Conservation (phyloP, 2,113 vertebrate genomes). For the Beaufortia kweichowensis region DNA sequence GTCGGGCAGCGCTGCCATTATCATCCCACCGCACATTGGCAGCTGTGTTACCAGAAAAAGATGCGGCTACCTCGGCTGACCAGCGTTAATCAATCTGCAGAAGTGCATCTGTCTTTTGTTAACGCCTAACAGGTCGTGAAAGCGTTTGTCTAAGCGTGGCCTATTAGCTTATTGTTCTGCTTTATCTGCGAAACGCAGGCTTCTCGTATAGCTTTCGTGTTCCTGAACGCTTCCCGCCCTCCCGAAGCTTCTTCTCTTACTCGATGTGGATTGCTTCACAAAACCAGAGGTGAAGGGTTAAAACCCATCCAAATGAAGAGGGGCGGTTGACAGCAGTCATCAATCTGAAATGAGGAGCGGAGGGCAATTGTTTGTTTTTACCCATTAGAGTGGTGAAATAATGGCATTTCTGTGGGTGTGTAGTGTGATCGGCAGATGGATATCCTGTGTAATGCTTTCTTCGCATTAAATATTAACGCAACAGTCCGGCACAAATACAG, state of each 20-base stretch:
- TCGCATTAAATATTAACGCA: slow-evolving; percentile 43
- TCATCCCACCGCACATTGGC: slow-evolving; percentile 53
- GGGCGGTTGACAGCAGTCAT: slow-evolving; percentile 47
- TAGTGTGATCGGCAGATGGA: neutral
- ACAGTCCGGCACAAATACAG: slow-evolving; percentile 10
- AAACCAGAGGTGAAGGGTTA: slow-evolving; percentile 61
- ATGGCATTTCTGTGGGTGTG: slow-evolving; percentile 18
- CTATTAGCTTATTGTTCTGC: slow-evolving; percentile 83
- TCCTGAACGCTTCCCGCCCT: slow-evolving; percentile 2
- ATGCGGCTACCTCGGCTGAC: slow-evolving; percentile 66
- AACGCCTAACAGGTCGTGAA: slow-evolving; percentile 76
- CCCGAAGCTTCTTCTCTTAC: slow-evolving; percentile 16
- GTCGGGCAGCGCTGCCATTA: slow-evolving; percentile 27
- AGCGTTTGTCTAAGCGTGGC: slow-evolving; percentile 70
- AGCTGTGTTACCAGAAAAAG: slow-evolving; percentile 57
- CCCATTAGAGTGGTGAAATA: neutral
- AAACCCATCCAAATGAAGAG: slow-evolving; percentile 56
- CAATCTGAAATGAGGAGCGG: slow-evolving; percentile 46
- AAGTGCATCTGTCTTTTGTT: slow-evolving; percentile 76
- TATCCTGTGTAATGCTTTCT: slow-evolving; percentile 27
- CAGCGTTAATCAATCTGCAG: slow-evolving; percentile 70
- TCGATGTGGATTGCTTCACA: slow-evolving; percentile 55
- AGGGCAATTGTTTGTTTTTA: slow-evolving; percentile 5
- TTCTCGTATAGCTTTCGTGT: slow-evolving; percentile 59
- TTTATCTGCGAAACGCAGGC: slow-evolving; percentile 80